Conservation (phyloP, 2,888 invertebrate genomes). For the Drosophila subsilvestris region DNA sequence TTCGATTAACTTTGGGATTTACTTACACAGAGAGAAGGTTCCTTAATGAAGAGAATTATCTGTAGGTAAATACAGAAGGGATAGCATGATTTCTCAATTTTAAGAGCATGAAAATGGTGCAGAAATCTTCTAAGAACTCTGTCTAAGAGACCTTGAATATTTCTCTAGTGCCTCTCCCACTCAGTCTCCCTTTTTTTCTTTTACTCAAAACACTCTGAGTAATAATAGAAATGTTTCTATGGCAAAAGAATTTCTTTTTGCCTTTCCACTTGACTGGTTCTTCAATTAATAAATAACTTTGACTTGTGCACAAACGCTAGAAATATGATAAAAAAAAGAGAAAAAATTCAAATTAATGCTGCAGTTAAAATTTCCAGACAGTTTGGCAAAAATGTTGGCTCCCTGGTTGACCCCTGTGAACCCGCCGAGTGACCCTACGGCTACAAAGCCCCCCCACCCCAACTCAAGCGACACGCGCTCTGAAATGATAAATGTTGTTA, state of each 20-base stretch:
- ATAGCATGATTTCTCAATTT: too few relatives aligned
- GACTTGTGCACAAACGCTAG: too few relatives aligned
- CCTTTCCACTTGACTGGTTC: not conserved
- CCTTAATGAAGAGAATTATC: too few relatives aligned
- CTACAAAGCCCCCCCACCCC: constrained; percentile 27
- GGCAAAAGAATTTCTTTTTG: not conserved
- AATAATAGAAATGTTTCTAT: not conserved
- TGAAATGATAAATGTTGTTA: constrained; percentile 14
- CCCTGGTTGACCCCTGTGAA: constrained; percentile 10
- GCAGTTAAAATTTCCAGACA: constrained; percentile 42
- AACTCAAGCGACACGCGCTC: constrained; percentile 10
- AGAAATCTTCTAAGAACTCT: too few relatives aligned
- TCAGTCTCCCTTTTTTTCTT: not conserved
- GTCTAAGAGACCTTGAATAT: not conserved
- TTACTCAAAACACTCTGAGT: too few relatives aligned
- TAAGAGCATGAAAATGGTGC: too few relatives aligned
- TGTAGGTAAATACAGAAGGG: too few relatives aligned
- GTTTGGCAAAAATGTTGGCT: constrained; percentile 33
- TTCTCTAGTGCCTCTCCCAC: not conserved
- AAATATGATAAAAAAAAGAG: not conserved
- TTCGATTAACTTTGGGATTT: not conserved
- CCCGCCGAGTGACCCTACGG: not conserved
- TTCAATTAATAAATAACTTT: not conserved
- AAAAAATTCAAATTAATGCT: constrained; percentile 54
- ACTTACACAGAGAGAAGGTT: too few relatives aligned